Base-by-base conservation (phyloP, 2,797 vertebrate species). In the Acomys russatus region DNA sequence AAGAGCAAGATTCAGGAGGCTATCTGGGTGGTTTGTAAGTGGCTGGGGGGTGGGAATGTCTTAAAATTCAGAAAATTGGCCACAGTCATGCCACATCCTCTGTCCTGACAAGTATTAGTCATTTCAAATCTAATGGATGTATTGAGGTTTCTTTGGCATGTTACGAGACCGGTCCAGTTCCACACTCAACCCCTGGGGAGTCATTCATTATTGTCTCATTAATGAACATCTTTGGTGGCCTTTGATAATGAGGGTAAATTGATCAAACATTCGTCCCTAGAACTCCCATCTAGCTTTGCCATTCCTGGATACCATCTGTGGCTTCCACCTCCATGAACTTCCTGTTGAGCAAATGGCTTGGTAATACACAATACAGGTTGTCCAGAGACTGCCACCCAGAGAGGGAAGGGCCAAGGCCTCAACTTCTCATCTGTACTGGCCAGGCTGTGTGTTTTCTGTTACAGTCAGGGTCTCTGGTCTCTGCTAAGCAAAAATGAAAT, bases 161-260 rank as follows among this genome's bases (percentile, higher is more conserved):
- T 9, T 14, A 11, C 30, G 20, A 15, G 64, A 61, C 28, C n/a
- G 9, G 4, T 15, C 33, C 2, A 33, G 20, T 63, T 44, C 38
- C 84, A 38, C n/a, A 35, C 20, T 56, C 66, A 54, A 10, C 23
- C 83, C 70, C 35, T 15, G 79, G 35, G 44, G 63, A 17, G 33
- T 28, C 9, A 2, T 0, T 22, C 23, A 6, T 20, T 3, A 6
- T 38, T 61, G 10, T 68, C 10, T 1, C 0, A 9, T 35, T 2
- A 35, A 18, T 63, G 35, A 74, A 59, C 1, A 0, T 66, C 30
- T 71, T 49, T 15, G 2, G 25, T 49, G 84, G 11, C 22, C 71
- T 59, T 89, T 77, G 20, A 0, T 7, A 44, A 17, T 71, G 61
- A 38, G 25, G 9, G 10, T 23, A 70, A 28, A 56, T 59, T 23